Evolutionary conservation across 2,888 invertebrate species (phyloP).

Genomic region (Hirtodrosophila alboralis): DNA sequence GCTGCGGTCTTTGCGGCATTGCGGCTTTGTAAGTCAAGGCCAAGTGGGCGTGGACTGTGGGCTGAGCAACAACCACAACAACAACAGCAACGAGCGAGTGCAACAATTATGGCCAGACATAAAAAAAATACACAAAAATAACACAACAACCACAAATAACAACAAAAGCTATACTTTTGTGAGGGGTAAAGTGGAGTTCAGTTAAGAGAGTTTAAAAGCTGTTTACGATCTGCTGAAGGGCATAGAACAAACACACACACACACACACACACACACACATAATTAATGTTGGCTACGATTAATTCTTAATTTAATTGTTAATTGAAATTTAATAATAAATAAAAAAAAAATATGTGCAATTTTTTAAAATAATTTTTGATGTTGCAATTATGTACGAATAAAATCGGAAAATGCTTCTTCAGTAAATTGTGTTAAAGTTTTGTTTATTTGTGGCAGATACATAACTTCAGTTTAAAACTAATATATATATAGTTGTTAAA

Average conservation of each 20-base stretch:
- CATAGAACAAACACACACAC: conserved; percentile 4
- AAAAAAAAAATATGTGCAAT: no score
- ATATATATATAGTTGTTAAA: no score
- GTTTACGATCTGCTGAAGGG: conserved; percentile 27
- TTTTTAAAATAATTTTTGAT: no score
- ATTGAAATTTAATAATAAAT: background rate
- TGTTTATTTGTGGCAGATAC: no score
- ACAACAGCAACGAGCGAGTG: conserved; percentile 27
- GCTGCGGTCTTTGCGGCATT: conserved; percentile 59
- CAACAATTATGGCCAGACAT: conserved; percentile 38
- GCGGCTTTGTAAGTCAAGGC: conserved; percentile 69
- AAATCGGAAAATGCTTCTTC: no score
- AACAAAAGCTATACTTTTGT: background rate
- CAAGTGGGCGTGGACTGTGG: conserved; percentile 43
- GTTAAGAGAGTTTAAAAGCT: background rate
- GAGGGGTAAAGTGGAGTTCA: background rate
- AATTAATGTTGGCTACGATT: background rate
- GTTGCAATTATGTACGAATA: no score
- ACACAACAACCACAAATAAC: conserved; percentile 7
- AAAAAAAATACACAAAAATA: no score
- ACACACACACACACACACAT: no score
- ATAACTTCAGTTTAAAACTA: no score
- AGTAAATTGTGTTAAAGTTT: no score
- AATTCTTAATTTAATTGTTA: conserved; percentile 3
- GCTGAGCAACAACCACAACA: conserved; percentile 34